phyloP scores from a whole-genome alignment of 2,797 vertebrate species.

The Cuniculus paca region DNA sequence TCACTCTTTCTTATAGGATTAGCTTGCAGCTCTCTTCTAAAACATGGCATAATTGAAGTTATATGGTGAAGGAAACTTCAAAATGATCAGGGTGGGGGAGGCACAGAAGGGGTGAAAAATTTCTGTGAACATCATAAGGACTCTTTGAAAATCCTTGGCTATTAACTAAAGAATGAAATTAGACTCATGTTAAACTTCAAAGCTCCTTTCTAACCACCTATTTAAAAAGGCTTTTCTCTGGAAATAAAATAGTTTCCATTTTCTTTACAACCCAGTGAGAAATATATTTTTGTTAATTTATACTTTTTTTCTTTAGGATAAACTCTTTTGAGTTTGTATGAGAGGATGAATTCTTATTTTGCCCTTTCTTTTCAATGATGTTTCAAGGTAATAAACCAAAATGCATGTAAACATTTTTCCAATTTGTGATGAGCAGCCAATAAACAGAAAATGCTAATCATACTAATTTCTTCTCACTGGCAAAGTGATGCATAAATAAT shows the following conservation, averaged over 20 bases:
- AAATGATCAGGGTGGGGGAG: constrained; percentile 42
- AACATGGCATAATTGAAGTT: constrained; percentile 50
- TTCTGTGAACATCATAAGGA: constrained; percentile 74
- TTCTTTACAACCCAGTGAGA: constrained; percentile 70
- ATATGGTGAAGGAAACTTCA: constrained; percentile 51
- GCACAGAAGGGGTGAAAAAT: constrained; percentile 9
- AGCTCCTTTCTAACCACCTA: constrained; percentile 72
- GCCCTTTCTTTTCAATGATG: constrained; percentile 74
- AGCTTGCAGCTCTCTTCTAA: constrained; percentile 55
- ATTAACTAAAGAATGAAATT: constrained; percentile 81
- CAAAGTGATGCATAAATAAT: constrained; percentile 86
- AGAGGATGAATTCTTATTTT: constrained; percentile 54
- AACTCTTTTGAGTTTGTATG: constrained; percentile 61
- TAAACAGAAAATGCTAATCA: constrained; percentile 89
- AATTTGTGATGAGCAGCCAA: constrained; percentile 84
- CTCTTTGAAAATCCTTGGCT: constrained; percentile 77
- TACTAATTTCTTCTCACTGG: constrained; percentile 85
- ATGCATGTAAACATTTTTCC: constrained; percentile 83
- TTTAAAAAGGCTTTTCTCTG: constrained; percentile 73
- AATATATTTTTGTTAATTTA: constrained; percentile 71
- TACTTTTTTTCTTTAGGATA: constrained; percentile 33
- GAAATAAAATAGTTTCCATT: constrained; percentile 76
- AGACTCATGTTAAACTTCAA: constrained; percentile 80
- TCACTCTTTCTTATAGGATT: constrained; percentile 47
- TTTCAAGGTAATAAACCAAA: constrained; percentile 86